These are phyloP conservation scores for Strongylocentrotus purpuratus DNA, from an alignment of 35 echinoderm and acorn worm species.

Conservation along the genomic window DNA sequence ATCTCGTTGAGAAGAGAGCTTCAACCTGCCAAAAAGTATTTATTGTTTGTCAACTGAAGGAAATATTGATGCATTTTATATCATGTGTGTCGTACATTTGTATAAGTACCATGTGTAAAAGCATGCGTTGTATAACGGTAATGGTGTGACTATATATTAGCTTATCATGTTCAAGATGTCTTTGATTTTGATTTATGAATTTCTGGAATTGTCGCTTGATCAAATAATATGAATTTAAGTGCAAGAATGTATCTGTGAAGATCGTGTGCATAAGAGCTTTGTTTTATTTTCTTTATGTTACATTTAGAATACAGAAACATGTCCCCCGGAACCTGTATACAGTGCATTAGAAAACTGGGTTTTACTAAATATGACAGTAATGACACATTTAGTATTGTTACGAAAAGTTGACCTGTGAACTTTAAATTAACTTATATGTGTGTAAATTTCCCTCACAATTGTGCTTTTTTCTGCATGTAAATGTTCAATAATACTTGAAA, in stretches of 20 bases:
- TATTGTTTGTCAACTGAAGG: not conserved
- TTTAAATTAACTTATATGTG: conserved; percentile 10
- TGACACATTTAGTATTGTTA: too few relatives aligned
- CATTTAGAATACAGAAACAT: not conserved
- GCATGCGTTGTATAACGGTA: not conserved
- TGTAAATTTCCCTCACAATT: conserved; percentile 46
- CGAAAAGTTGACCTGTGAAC: not conserved
- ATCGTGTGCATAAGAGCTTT: not conserved
- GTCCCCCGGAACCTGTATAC: not conserved
- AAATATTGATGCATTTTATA: not conserved
- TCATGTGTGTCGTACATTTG: not conserved
- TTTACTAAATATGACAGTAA: conserved; percentile 5
- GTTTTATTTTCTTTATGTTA: not conserved
- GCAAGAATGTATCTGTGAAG: not conserved
- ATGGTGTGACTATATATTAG: not conserved
- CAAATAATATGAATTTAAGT: conserved; percentile 3
- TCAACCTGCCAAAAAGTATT: conserved; percentile 2
- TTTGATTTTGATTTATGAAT: not conserved
- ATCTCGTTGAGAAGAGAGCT: not conserved
- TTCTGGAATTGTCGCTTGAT: not conserved
- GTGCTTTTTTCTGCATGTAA: conserved; percentile 41
- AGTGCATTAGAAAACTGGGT: not conserved
- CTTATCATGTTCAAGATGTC: not conserved
- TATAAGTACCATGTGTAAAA: not conserved
- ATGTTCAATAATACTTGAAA: not conserved